Evolutionary conservation across 2,888 invertebrate genomes (phyloP).

Genomic region (Digitonthophagus gazella): DNA sequence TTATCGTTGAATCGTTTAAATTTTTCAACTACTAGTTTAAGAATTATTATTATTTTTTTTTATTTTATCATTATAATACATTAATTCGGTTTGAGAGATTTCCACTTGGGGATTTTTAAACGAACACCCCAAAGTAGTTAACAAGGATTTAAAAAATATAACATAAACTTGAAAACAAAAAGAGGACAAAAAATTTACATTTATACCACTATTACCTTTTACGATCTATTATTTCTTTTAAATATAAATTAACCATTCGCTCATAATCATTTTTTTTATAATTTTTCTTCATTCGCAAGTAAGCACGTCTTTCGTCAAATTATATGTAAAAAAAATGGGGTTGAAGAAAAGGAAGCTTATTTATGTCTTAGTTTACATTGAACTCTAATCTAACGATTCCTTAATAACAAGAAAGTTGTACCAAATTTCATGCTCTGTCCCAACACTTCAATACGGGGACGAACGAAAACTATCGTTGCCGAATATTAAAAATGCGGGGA

Average conservation of each 20-base stretch:
- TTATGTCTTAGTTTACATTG: slow-evolving; percentile 32
- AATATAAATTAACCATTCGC: slow-evolving; percentile 27
- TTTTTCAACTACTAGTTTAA: neutral
- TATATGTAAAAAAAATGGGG: slow-evolving; percentile 17
- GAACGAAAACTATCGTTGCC: too few species aligned
- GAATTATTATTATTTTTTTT: slow-evolving; percentile 4
- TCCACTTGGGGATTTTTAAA: slow-evolving; percentile 9
- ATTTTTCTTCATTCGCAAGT: slow-evolving; percentile 7
- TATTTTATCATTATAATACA: slow-evolving; percentile 42
- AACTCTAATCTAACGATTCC: slow-evolving; percentile 26
- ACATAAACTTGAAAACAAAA: too few species aligned
- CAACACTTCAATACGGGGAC: too few species aligned
- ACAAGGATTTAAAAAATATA: slow-evolving; percentile 17
- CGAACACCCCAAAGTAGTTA: neutral
- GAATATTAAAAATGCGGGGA: neutral
- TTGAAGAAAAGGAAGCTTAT: neutral
- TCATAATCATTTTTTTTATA: slow-evolving; percentile 15
- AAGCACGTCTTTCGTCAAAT: slow-evolving; percentile 18
- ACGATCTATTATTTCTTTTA: slow-evolving; percentile 1
- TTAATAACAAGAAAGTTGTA: slow-evolving; percentile 40
- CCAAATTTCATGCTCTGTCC: slow-evolving; percentile 45
- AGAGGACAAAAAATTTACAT: slow-evolving; percentile 33
- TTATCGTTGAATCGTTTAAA: too few species aligned
- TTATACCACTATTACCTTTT: slow-evolving; percentile 24
- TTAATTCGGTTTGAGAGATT: slow-evolving; percentile 50